A percentile compares a stretch with the other conserved stretches of the same genome.
Evolutionary conservation across 2,888 invertebrate genomes (phyloP).

Genomic region (Tiphia femorata): DNA sequence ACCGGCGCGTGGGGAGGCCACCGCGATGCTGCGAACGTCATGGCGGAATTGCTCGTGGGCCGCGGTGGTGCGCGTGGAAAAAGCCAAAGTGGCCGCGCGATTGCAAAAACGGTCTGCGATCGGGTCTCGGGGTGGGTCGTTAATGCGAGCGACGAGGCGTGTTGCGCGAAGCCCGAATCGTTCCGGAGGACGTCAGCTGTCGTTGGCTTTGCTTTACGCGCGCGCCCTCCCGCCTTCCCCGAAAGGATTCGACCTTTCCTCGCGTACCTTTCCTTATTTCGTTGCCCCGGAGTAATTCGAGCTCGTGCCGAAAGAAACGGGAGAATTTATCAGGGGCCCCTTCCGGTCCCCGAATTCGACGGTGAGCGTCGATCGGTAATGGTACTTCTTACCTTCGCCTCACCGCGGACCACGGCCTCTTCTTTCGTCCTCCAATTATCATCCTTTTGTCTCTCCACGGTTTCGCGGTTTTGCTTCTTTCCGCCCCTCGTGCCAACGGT

Average conservation of each 20-base stretch:
- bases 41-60: constrained; percentile 35
- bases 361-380: too few species aligned
- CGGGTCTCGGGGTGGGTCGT: constrained; percentile 36
- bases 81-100: constrained; percentile 15
- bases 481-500: too few species aligned
- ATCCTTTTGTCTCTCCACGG: not conserved
- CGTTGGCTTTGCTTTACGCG: not conserved
- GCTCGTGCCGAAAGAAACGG: constrained; percentile 51
- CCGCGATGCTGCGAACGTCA: too few species aligned
- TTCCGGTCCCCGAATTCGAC: constrained; percentile 34
- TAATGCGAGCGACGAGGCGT: constrained; percentile 49
- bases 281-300: constrained; percentile 40
- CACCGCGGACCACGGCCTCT: too few species aligned
- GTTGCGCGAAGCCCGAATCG: constrained; percentile 37
- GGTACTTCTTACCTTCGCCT: too few species aligned
- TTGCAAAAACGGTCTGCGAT: constrained; percentile 35
- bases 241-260: not conserved
- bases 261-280: constrained; percentile 26
- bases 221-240: not conserved
- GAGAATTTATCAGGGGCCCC: too few species aligned
- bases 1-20: too few species aligned
- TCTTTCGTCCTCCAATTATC: constrained; percentile 17
- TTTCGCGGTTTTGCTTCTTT: too few species aligned
- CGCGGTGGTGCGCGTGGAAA: constrained; percentile 32
- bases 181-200: not conserved